Evolutionary conservation across 2,888 invertebrate species (phyloP).

Genomic region (Pinctada fucata): DNA sequence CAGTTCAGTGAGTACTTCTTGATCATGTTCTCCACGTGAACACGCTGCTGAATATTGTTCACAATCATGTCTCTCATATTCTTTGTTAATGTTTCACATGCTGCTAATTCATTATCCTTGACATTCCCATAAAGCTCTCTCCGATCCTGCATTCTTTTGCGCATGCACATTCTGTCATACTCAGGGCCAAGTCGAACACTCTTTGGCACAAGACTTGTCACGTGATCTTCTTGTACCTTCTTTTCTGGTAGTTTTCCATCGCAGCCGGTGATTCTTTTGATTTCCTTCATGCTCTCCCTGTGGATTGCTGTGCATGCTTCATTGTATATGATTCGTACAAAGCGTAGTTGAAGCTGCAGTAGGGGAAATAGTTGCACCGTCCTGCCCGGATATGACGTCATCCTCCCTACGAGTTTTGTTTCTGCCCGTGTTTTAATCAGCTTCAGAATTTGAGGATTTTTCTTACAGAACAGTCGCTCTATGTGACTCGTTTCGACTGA

Average conservation of each 20-base stretch:
- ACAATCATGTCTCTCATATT: slow-evolving; percentile 49
- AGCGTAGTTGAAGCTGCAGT: slow-evolving; percentile 44
- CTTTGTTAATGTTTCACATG: slow-evolving; percentile 34
- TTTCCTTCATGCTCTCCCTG: slow-evolving; percentile 1
- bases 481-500: slow-evolving; percentile 54
- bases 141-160: slow-evolving; percentile 46
- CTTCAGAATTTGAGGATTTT: slow-evolving; percentile 50
- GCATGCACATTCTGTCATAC: slow-evolving; percentile 53
- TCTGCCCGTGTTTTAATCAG: slow-evolving; percentile 56
- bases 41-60: slow-evolving; percentile 47
- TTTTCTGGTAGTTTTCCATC: background rate
- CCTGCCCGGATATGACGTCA: slow-evolving; percentile 49
- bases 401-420: slow-evolving; percentile 52
- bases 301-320: slow-evolving; percentile 23
- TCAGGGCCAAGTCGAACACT: slow-evolving; percentile 53
- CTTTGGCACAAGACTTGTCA: slow-evolving; percentile 49
- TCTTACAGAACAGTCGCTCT: slow-evolving; percentile 57
- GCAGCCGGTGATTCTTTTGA: background rate
- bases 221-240: slow-evolving; percentile 23
- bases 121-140: slow-evolving; percentile 33
- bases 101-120: background rate
- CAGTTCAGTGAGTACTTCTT: slow-evolving; percentile 41
- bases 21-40: slow-evolving; percentile 48
- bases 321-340: slow-evolving; percentile 39
- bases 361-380: slow-evolving; percentile 48